A percentile compares a stretch with the other conserved stretches of the same genome.
Conservation (phyloP, 2,113 vertebrate genomes). For the Tachysurus fulvidraco region DNA sequence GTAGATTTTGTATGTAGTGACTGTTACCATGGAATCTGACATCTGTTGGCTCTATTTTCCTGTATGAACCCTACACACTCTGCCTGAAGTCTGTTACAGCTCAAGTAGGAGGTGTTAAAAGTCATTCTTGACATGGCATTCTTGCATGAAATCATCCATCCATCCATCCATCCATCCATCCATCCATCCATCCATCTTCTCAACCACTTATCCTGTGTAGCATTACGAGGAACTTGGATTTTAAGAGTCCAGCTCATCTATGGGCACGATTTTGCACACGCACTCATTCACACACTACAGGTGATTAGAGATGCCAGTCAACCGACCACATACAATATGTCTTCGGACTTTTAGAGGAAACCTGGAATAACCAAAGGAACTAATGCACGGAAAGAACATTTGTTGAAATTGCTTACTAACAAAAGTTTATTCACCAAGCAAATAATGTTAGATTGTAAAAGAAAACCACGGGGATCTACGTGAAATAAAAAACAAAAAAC, state of each 20-base stretch:
- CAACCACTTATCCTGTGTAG: too few species aligned
- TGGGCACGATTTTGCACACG: too few species aligned
- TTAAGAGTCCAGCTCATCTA: too few species aligned
- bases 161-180: too few species aligned
- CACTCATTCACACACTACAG: too few species aligned
- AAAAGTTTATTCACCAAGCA: not conserved
- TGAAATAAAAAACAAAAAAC: not conserved
- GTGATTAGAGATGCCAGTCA: too few species aligned
- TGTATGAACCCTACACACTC: not conserved
- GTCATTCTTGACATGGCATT: not conserved
- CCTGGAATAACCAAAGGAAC: too few species aligned
- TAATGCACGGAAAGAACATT: not conserved
- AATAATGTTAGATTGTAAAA: not conserved
- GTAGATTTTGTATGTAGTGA: not conserved
- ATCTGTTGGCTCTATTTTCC: not conserved
- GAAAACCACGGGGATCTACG: not conserved
- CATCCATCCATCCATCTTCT: too few species aligned
- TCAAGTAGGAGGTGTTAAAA: conserved; percentile 3
- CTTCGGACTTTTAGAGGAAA: too few species aligned
- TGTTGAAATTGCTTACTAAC: not conserved
- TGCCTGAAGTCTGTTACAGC: not conserved
- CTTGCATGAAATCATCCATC: conserved; percentile 2
- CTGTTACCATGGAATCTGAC: not conserved
- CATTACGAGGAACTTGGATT: too few species aligned
- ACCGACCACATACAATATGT: too few species aligned